A percentile compares a stretch with the other conserved stretches of the same genome.
Evolutionary conservation across 2,888 invertebrate species (phyloP).

Genomic region (Lutraria lutraria): DNA sequence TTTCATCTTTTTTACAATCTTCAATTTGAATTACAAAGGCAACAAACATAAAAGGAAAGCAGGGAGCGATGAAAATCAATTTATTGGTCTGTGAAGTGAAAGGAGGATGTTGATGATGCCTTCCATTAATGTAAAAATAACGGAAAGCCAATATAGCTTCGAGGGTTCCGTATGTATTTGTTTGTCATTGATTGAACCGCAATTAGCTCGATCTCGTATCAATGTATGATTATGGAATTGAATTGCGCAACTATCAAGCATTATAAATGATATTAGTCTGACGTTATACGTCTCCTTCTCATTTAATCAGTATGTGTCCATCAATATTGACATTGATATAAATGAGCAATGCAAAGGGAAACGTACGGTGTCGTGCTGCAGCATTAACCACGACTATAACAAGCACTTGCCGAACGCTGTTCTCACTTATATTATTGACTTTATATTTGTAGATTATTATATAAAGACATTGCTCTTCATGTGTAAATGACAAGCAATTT

Average conservation of each 20-base stretch:
- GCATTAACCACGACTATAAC: too few species aligned
- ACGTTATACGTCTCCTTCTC: background rate
- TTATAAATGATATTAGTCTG: background rate
- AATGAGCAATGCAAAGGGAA: too few species aligned
- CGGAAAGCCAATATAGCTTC: slow-evolving; percentile 21
- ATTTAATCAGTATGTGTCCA: background rate
- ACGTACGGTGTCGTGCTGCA: too few species aligned
- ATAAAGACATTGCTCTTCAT: background rate
- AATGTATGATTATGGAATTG: background rate
- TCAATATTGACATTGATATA: background rate
- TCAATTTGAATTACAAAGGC: slow-evolving; percentile 7
- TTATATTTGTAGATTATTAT: background rate
- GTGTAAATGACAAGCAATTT: too few species aligned
- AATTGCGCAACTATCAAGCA: slow-evolving; percentile 11
- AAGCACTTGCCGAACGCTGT: too few species aligned
- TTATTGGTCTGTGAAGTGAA: slow-evolving; percentile 6
- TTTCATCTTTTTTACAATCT: background rate
- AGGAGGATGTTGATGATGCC: background rate
- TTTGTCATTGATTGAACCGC: slow-evolving; percentile 11
- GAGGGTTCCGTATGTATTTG: background rate
- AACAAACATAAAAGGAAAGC: slow-evolving; percentile 6
- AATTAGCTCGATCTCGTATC: slow-evolving; percentile 7
- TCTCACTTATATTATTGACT: background rate
- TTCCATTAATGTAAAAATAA: slow-evolving; percentile 19
- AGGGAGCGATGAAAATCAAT: slow-evolving; percentile 24